These are phyloP conservation scores for Syngnathus typhle DNA, from an alignment of 2,113 vertebrate genomes.

Conservation along the genomic window DNA sequence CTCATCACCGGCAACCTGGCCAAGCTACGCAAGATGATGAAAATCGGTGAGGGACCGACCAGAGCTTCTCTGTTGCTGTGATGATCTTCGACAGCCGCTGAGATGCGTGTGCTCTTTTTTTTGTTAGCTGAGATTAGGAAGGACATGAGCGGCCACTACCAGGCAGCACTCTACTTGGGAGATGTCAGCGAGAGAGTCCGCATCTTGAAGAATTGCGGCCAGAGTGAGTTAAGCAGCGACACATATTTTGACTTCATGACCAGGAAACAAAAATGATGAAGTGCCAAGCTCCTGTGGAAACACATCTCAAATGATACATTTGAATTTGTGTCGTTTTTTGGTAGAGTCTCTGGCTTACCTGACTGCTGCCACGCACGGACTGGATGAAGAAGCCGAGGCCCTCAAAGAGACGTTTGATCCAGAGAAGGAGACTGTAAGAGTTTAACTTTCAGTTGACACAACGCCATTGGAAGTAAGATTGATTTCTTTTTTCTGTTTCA, in stretches of 20 bases:
- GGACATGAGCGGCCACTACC: conserved; percentile 98
- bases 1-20: conserved; percentile 95
- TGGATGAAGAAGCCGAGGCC: conserved; percentile 90
- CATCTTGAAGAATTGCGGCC: conserved; percentile 94
- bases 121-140: conserved; percentile 91
- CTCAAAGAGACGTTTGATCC: conserved; percentile 90
- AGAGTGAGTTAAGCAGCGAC: conserved; percentile 76
- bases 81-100: conserved; percentile 17
- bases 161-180: conserved; percentile 91
- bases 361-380: conserved; percentile 91
- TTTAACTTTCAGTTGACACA: background rate
- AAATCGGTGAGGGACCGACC: conserved; percentile 78
- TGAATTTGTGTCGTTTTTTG: background rate
- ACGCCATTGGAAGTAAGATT: background rate
- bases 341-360: conserved; percentile 95
- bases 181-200: conserved; percentile 91
- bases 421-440: conserved; percentile 87
- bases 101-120: background rate
- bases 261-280: background rate
- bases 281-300: too few species aligned
- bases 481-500: background rate
- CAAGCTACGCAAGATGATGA: conserved; percentile 98
- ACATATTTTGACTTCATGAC: background rate
- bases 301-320: too few species aligned
- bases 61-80: background rate